Base-by-base conservation (phyloP, 64 coral and sea anemone genomes). In the Orbicella faveolata region DNA sequence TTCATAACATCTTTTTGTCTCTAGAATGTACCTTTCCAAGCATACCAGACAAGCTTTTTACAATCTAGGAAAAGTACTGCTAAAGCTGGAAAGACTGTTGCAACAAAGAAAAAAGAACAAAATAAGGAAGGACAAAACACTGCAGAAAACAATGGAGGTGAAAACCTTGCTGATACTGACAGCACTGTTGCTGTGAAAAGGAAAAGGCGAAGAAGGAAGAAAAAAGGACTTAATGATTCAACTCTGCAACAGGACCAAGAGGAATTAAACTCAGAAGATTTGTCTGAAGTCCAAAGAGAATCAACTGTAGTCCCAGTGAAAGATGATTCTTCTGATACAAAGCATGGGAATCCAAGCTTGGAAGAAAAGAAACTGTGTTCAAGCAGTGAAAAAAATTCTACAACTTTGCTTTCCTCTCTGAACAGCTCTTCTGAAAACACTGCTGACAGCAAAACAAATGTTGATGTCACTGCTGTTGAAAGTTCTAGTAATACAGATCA, bases 171-270 rank as follows among this genome's bases (percentile, higher is more conserved):
- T 18, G 59, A 82, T 16, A 64, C 11, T 59, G 55, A 59, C 15
- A 59, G 55, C 82, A 52, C 36, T 33, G 37, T 17, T 1, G 73
- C 26, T 0, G 34, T 15, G 14, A 17, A 48, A 19, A 85, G 73
- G 23, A 85, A 85, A 73, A 85, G 18, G 39, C 30, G 82, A 52
- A 66, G 68, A 52, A 85, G 36, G 72, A 85, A 85, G 63, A 69
- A 73, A 52, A 72, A 85, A 21, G 41, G 72, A 85, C 20, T 21
- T 25, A 65, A n/a, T 72, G 41, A 26, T 25, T 52, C 13, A 6
- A 73, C 44, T 25, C 33, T 41, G 16, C 39, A 85, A 52, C 63
- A 52, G 30, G 65, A 16, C 20, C 67, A 73, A 9, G 64, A 12
- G 0, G 39, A 53, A 39, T 41, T 83, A 48, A 48, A 34, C 8